Evolutionary conservation across 2,113 vertebrate genomes (phyloP).

Genomic region (Anser cygnoides): DNA sequence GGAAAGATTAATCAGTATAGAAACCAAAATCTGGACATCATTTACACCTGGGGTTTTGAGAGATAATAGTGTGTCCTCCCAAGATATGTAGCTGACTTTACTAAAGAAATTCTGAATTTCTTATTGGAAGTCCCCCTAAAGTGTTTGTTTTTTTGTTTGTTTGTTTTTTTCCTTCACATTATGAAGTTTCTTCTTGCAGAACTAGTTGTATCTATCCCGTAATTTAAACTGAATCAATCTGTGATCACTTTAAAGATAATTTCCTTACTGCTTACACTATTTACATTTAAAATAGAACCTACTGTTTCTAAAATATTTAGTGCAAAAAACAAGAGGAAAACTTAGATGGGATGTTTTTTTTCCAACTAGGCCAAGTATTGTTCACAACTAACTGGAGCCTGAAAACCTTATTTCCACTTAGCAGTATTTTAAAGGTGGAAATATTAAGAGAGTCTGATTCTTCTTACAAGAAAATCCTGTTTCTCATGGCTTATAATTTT

Average conservation of each 20-base stretch:
- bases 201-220: not conserved
- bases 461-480: not conserved
- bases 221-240: not conserved
- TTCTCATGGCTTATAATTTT: not conserved
- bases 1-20: not conserved
- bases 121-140: fast-evolving
- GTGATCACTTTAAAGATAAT: not conserved
- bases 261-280: not conserved
- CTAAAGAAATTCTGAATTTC: not conserved
- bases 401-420: not conserved
- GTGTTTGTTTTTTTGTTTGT: not conserved
- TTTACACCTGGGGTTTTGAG: not conserved
- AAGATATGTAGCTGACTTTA: not conserved
- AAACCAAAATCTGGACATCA: not conserved
- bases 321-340: not conserved
- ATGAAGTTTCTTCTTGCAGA: not conserved
- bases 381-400: not conserved
- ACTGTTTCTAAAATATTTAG: not conserved
- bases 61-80: not conserved
- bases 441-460: not conserved
- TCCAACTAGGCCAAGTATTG: not conserved
- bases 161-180: not conserved
- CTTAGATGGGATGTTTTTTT: not conserved
- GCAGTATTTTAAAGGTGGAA: not conserved
- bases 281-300: not conserved